Base-by-base conservation (phyloP, 2,113 vertebrate species). In the Seriola quinqueradiata region DNA sequence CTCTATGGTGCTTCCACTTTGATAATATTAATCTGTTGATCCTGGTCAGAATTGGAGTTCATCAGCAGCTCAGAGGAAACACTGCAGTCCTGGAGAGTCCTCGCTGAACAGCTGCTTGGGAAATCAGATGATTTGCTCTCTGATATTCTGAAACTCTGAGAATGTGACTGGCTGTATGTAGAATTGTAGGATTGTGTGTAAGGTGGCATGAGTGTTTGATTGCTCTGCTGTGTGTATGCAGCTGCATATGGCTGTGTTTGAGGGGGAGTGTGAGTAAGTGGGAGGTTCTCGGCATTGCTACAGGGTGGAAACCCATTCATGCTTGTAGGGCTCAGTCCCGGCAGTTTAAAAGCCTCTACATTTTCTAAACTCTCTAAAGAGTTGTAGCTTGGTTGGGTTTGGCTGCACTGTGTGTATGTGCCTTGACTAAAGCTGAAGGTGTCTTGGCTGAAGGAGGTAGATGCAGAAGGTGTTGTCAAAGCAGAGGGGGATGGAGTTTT, bases 1-100 rank as follows among this genome's bases (percentile, higher is more conserved):
- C 38, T 44, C 83, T 88, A 96, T 17, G 94, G 90, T 28, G 85
- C 94, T 83, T 96, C 95, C 34, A 95, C 94, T 89, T 95, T 96
- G 52, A 95, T 93, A 64, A 89, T 93, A 79, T 83, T 95, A 74
- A 93, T 79, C 66, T 93, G 90, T 4, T 89, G 74, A 65, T 94
- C 85, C 60, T 87, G 89, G 7, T 88, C 63, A 16, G 83, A 60
- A 44, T 63, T 55, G 0, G 85, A 60, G 71, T 82, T 90, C 85
- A 90, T 54, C 69, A 71, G 67, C 0, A 71, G 61, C 70, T 78
- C 91, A 9, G 81, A 75, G 12, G 93, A 85, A 8, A 90, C 44
- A 14, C 87, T 87, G 68, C 94, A 93, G 81, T 91, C 84, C 70
- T 90, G 92, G 46, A 94, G 89, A 21, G 81, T 57, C 52, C 89